Base-by-base conservation (phyloP, 2,113 vertebrate genomes). In the Menura novaehollandiae region DNA sequence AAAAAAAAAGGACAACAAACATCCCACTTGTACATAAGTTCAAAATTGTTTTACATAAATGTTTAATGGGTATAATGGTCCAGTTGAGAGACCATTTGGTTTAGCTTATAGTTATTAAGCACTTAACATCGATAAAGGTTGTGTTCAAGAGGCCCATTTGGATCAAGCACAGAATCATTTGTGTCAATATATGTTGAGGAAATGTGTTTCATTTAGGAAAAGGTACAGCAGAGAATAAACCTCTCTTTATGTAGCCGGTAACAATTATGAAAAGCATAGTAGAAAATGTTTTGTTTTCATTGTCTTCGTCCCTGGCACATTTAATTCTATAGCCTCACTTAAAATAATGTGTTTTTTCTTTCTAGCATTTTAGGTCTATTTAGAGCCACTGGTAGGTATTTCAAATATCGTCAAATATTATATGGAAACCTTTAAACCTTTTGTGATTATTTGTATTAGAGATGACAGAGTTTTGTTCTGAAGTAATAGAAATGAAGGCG, bases 51-150 rank as follows among this genome's bases (percentile, higher is more conserved):
- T 97, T 83, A 87, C 96, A 91, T 86, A 95, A 97, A 96, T 91
- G 59, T 92, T 97, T 92, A 96, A 97, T 98, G 92, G 83, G 35
- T 76, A 46, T 89, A 97, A 97, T 91, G 94, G 82, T 88, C 84
- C 81, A 96, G 66, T 77, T 95, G 58, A 96, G 94, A 96, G 73
- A 95, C 41, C n/a, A 60, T 27, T 43, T 79, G 23, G 68, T 96
- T 96, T 95, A 93, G 73, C 51, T 49, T 80, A 26, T 66, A 72
- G 91, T 92, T 95, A 73, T 94, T 93, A 96, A 96, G 94, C 77
- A 84, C 74, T 97, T 95, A 94, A 85, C 63, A 76, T 28, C 26
- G 24, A 89, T 68, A 60, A 67, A 68, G 91, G 91, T 96, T 91
- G 79, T 55, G 58, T 90, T 97, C 94, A 86, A 83, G 80, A 96